Percentiles rank a stretch among this genome's conserved stretches.
Conservation (phyloP, 2,888 invertebrate genomes). For the Meiosimyza decipiens region DNA sequence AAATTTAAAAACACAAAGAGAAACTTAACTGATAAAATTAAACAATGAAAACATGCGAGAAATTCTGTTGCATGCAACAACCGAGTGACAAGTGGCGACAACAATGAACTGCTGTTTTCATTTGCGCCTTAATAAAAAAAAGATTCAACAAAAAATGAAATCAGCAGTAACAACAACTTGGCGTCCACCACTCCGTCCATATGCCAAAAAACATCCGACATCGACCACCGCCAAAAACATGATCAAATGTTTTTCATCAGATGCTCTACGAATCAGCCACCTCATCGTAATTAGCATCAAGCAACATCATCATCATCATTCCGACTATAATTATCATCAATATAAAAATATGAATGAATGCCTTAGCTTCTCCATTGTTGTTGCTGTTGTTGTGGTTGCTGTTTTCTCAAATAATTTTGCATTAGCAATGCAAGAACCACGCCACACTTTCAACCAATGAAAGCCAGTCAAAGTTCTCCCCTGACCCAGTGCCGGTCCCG, state of each 20-base stretch:
- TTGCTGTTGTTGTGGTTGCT: background rate
- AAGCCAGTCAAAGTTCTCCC: conserved; percentile 39
- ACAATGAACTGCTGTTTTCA: background rate
- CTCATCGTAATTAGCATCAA: background rate
- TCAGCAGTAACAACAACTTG: background rate
- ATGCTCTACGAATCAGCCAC: background rate
- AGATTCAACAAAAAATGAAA: background rate
- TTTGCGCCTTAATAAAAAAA: conserved; percentile 15
- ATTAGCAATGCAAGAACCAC: conserved; percentile 46
- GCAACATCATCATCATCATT: conserved; percentile 7
- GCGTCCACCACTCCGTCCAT: background rate
- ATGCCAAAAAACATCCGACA: background rate
- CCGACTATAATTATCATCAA: background rate
- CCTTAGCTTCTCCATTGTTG: background rate
- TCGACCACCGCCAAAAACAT: background rate
- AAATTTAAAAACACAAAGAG: too few species aligned
- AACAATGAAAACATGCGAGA: too few species aligned
- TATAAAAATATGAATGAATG: conserved; percentile 24
- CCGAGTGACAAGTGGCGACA: too few species aligned
- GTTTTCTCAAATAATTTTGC: conserved; percentile 16
- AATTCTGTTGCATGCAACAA: too few species aligned
- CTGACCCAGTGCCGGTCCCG: conserved; percentile 32
- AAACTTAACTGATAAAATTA: too few species aligned
- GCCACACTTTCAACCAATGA: conserved; percentile 54
- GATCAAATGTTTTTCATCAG: background rate